A percentile compares a stretch with the other conserved stretches of the same genome.
Conservation (phyloP, 1,140 invertebrate species). For the Drosophila bocki region DNA sequence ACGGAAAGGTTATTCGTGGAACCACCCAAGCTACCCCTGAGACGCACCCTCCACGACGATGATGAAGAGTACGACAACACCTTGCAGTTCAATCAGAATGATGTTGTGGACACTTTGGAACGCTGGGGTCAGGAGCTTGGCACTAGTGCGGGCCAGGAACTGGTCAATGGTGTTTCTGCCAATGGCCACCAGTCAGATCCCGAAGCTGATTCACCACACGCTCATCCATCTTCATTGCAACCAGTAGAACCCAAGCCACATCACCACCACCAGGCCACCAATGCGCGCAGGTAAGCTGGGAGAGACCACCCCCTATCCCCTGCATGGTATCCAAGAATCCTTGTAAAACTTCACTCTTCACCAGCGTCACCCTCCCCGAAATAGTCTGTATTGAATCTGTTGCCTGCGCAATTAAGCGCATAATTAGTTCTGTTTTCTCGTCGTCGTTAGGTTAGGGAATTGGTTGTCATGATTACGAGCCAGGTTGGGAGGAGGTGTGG, state of each 20-base stretch:
- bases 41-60: conserved; percentile 10
- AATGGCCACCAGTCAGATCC: conserved; percentile 52
- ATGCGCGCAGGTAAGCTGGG: conserved; percentile 72
- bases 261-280: conserved; percentile 63
- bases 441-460: conserved; percentile 16
- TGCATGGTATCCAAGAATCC: conserved; percentile 9
- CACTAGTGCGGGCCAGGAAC: conserved; percentile 10
- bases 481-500: neutral
- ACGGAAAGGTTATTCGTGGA: conserved; percentile 49
- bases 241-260: conserved; percentile 47
- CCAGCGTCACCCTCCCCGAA: neutral
- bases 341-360: conserved; percentile 4
- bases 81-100: conserved; percentile 25
- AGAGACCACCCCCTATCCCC: neutral
- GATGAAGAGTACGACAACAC: conserved; percentile 8
- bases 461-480: conserved; percentile 20
- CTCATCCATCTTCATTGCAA: conserved; percentile 46
- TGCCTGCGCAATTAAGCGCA: conserved; percentile 49
- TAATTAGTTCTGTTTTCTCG: conserved; percentile 46
- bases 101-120: conserved; percentile 49
- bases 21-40: conserved; percentile 41
- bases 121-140: conserved; percentile 58
- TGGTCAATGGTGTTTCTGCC: conserved; percentile 42
- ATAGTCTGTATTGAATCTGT: conserved; percentile 13
- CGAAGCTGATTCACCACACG: conserved; percentile 14